These are phyloP conservation scores for Atrina japonica DNA, from an alignment of 2,888 invertebrate species.

Conservation along the genomic window DNA sequence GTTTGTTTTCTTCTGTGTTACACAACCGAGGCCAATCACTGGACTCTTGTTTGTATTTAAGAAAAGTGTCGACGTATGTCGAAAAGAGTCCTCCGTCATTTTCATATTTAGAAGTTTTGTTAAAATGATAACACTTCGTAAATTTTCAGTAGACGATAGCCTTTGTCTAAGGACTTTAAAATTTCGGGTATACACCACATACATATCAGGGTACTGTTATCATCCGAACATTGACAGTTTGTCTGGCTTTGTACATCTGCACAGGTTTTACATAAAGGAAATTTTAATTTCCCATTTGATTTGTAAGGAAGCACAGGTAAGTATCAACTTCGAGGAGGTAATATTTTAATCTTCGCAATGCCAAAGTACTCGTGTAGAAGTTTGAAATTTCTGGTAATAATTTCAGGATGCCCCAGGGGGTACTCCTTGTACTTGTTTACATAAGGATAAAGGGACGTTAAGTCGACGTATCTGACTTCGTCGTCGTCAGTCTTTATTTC, in stretches of 20 bases:
- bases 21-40: conserved; percentile 1
- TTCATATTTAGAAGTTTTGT: no score
- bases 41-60: conserved; percentile 9
- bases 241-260: no score
- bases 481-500: not conserved
- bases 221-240: no score
- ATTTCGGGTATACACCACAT: conserved; percentile 77
- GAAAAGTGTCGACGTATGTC: not conserved
- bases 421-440: conserved; percentile 16
- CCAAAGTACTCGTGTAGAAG: conserved; percentile 1
- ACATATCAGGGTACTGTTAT: conserved; percentile 49
- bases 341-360: not conserved
- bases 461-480: conserved; percentile 3
- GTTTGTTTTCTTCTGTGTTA: not conserved
- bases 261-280: no score
- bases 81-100: not conserved
- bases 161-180: conserved; percentile 64
- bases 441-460: conserved; percentile 13
- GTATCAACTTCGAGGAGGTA: no score
- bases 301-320: no score
- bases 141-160: conserved; percentile 70
- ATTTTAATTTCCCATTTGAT: no score
- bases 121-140: conserved; percentile 74
- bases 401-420: conserved; percentile 11
- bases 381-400: conserved; percentile 17